These are phyloP conservation scores for Spinibarbus caldwelli DNA, from an alignment of 2,797 vertebrate genomes.

Conservation along the genomic window DNA sequence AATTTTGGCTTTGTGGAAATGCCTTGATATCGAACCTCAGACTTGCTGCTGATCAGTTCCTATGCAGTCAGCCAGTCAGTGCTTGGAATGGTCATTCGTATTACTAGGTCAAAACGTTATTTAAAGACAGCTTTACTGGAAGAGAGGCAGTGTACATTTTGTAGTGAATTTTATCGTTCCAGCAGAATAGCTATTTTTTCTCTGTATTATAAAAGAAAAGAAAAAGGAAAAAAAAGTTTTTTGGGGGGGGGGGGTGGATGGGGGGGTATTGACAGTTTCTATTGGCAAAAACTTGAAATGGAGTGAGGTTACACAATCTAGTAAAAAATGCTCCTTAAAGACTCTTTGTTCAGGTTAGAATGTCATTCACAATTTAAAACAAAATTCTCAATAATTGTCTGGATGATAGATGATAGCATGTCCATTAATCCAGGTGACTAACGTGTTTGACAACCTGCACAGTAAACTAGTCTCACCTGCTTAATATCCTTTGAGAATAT, in stretches of 20 bases:
- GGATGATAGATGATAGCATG: neutral
- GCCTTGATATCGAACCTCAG: conserved; percentile 66
- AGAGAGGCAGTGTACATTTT: conserved; percentile 55
- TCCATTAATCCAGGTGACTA: neutral
- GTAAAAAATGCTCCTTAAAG: conserved; percentile 51
- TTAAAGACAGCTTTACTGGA: conserved; percentile 51
- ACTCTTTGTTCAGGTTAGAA: conserved; percentile 36
- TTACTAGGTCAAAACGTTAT: conserved; percentile 54
- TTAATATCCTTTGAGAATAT: neutral
- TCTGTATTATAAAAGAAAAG: neutral
- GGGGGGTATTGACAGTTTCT: neutral
- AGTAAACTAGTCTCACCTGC: neutral
- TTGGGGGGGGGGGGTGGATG: too few species aligned
- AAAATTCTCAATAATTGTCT: neutral
- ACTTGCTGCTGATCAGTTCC: conserved; percentile 66
- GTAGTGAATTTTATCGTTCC: conserved; percentile 30
- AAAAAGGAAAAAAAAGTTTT: conserved; percentile 49
- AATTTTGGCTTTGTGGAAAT: conserved; percentile 42
- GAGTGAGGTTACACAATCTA: conserved; percentile 54
- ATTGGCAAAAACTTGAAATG: conserved; percentile 50
- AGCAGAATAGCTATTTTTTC: conserved; percentile 25
- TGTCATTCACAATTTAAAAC: neutral
- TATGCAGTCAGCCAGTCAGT: conserved; percentile 54
- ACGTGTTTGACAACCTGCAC: neutral
- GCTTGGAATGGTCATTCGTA: conserved; percentile 57